Evolutionary conservation across 1,140 invertebrate genomes (phyloP), one percentile per base, ranked within the genome.

Genomic region (Drosophila biarmipes): DNA sequence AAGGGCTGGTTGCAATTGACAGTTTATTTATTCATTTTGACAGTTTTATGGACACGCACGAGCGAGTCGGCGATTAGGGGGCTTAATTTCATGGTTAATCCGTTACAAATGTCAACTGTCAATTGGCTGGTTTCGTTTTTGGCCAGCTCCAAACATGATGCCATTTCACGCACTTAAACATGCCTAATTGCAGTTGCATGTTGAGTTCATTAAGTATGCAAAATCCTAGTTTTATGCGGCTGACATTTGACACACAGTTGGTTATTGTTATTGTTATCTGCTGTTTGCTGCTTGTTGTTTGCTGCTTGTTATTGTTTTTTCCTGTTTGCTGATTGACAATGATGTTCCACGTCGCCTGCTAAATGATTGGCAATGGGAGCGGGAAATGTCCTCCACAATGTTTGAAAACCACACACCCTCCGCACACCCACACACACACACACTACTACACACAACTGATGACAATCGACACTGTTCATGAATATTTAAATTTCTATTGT

Each of bases 401-500:
- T 69, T 62, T 56, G 21, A 15, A n/a, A 17, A 63, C 42, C 40
- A 52, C 21, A 24, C 24, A 24, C 24, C 3, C 24, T 24, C 24
- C 5, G 3, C n/a, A n/a, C n/a, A n/a, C 31, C 58, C 19, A 24
- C 35, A 38, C 14, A 6, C 15, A 15, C 24, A 57, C 37, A n/a
- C 57, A 29, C 27, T 24, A 29, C 17, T 42, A 35, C 37, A 27
- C 55, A 58, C 71, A 76, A 77, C 72, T 61, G 75, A 67, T 79
- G 69, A 74, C 69, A 80, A 77, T 77, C 64, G 74, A 59, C 58
- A 74, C 66, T 48, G 54, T 71, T 86, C 81, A 86, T 86, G 81
- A 86, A 86, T 86, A 86, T 86, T 86, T 86, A 74, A 86, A 80
- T 71, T 71, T 67, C 80, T 71, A 73, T 85, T 86, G 81, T 85